Percentiles rank a stretch among this genome's conserved stretches.
These are phyloP conservation scores for Ctenodactylus gundi DNA, from an alignment of 2,113 vertebrate genomes.

Conservation along the genomic window DNA sequence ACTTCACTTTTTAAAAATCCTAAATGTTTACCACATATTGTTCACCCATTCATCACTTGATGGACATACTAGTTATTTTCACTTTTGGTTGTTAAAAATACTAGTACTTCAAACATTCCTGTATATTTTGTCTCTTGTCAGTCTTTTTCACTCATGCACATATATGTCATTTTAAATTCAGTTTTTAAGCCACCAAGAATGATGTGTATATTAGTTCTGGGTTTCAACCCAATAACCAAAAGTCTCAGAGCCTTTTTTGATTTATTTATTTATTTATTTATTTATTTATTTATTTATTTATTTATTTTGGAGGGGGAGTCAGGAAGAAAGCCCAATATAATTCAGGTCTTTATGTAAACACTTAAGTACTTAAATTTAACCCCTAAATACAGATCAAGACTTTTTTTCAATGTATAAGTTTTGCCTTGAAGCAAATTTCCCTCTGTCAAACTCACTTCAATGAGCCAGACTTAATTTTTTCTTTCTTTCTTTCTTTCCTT, in stretches of 20 bases:
- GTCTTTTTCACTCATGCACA: neutral
- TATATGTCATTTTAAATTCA: constrained; percentile 2
- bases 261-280: too few species aligned
- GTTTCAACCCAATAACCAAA: neutral
- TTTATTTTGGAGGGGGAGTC: too few species aligned
- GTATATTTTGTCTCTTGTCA: neutral
- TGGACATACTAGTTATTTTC: neutral
- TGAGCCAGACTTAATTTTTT: too few species aligned
- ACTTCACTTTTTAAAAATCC: neutral
- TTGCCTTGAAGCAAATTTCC: neutral
- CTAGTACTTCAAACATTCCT: neutral
- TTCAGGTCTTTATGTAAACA: too few species aligned
- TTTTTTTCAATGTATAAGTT: neutral
- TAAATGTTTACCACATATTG: neutral
- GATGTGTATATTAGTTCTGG: neutral
- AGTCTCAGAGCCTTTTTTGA: neutral
- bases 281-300: neutral
- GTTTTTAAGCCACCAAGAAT: neutral
- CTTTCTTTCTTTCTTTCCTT: too few species aligned
- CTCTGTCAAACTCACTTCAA: too few species aligned
- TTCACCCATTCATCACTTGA: neutral
- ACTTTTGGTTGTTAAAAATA: neutral
- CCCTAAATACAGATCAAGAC: neutral
- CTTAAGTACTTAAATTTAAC: neutral
- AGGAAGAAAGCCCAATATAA: too few species aligned